phyloP scores from a whole-genome alignment of 2,797 vertebrate genomes.

The Adrianichthys oophorus region DNA sequence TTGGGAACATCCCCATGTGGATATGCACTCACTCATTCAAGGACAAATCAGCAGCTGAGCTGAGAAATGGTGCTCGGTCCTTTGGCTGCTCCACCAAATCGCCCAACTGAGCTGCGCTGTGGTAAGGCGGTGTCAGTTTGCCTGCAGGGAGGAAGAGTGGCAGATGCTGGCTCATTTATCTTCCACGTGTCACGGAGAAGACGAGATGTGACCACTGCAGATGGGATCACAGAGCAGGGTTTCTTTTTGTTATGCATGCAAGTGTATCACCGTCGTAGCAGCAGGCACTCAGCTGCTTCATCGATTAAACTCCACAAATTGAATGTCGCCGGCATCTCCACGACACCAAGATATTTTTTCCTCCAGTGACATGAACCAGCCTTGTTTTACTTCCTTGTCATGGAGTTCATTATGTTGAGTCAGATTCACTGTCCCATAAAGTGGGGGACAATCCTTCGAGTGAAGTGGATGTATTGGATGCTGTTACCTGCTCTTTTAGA shows the following conservation, averaged over 20 bases:
- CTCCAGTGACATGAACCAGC: constrained; percentile 31
- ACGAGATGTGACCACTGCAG: constrained; percentile 7
- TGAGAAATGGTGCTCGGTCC: constrained; percentile 23
- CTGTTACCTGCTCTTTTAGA: constrained; percentile 7
- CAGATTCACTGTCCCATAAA: constrained; percentile 42
- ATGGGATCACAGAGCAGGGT: constrained; percentile 11
- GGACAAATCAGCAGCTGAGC: constrained; percentile 23
- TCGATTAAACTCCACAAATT: constrained; percentile 49
- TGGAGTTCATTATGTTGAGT: constrained; percentile 48
- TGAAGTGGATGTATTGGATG: constrained; percentile 21
- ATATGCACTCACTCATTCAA: constrained; percentile 20
- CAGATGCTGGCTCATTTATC: constrained; percentile 28
- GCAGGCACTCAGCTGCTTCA: constrained; percentile 36
- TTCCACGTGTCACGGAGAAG: constrained; percentile 22
- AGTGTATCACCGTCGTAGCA: constrained; percentile 14
- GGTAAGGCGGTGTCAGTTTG: constrained; percentile 23
- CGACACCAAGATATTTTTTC: constrained; percentile 19
- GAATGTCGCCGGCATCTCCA: constrained; percentile 27
- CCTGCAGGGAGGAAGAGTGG: constrained; percentile 12
- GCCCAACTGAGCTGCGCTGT: constrained; percentile 25
- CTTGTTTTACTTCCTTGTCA: constrained; percentile 49
- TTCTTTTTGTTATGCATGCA: constrained; percentile 2
- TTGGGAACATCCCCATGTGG: background rate
- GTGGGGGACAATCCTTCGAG: constrained; percentile 21
- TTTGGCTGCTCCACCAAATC: constrained; percentile 19